phyloP scores from a whole-genome alignment of 1,140 invertebrate genomes.

The Teleopsis dalmanni region DNA sequence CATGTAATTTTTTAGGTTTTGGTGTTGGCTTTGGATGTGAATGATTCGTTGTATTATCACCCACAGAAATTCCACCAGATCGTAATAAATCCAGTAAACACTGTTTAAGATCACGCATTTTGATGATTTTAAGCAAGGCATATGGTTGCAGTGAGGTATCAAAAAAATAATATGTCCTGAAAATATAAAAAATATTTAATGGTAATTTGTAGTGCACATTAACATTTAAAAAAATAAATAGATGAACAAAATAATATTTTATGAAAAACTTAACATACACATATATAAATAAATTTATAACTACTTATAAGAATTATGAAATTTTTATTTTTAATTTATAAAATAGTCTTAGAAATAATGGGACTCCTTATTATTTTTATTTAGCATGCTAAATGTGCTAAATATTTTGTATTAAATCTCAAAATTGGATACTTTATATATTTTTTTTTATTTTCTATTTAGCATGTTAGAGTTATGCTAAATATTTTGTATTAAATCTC shows the following conservation, averaged over 20 bases:
- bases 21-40: constrained; percentile 10
- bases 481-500: too few relatives aligned
- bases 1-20: constrained; percentile 32
- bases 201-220: neutral
- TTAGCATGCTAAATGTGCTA: too few relatives aligned
- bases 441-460: too few relatives aligned
- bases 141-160: too few relatives aligned
- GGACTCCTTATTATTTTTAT: too few relatives aligned
- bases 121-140: neutral
- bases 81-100: constrained; percentile 37
- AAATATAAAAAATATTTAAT: neutral
- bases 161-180: neutral
- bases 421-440: too few relatives aligned
- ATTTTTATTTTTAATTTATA: too few relatives aligned
- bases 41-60: constrained; percentile 12
- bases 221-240: neutral
- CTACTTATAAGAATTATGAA: neutral
- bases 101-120: constrained; percentile 41
- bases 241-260: neutral
- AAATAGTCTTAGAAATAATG: too few relatives aligned
- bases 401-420: too few relatives aligned
- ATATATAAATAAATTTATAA: neutral
- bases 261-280: neutral
- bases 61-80: constrained; percentile 26
- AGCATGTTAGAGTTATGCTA: too few relatives aligned